These are phyloP conservation scores for Erynnis tages DNA, from an alignment of 2,888 invertebrate species.

Conservation along the genomic window DNA sequence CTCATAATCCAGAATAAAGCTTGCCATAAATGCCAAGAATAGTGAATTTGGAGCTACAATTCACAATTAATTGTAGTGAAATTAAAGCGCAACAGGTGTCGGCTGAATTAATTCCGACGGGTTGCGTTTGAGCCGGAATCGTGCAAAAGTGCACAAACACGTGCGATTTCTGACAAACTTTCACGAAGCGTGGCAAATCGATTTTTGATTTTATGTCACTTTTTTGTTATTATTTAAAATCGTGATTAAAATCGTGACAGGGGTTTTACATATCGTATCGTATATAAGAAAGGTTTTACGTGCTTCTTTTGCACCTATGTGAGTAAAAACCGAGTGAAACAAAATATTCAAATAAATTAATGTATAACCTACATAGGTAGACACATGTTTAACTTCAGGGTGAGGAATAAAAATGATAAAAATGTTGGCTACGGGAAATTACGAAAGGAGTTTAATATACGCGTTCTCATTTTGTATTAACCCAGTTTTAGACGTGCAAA, in stretches of 20 bases:
- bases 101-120: slow-evolving; percentile 1
- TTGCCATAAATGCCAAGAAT: background rate
- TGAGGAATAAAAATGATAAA: slow-evolving; percentile 2
- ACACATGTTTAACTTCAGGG: background rate
- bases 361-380: background rate
- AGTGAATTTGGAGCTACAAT: background rate
- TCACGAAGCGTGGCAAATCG: background rate
- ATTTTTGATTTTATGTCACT: background rate
- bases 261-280: background rate
- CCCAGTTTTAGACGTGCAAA: slow-evolving; percentile 14
- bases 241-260: background rate
- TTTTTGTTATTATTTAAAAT: background rate
- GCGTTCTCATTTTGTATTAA: slow-evolving; percentile 19
- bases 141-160: background rate
- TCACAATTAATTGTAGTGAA: slow-evolving; percentile 1
- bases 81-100: slow-evolving; percentile 12
- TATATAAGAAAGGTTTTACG: background rate
- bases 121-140: slow-evolving; percentile 2
- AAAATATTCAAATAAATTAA: too few relatives aligned
- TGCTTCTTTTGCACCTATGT: too few relatives aligned
- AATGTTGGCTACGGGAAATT: slow-evolving; percentile 8
- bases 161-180: background rate
- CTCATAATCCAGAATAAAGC: background rate
- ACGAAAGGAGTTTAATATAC: slow-evolving; percentile 10
- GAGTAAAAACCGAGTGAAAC: too few relatives aligned